Evolutionary conservation across 2,888 invertebrate species (phyloP), one percentile per base, ranked within the genome.

Genomic region (Encarsia formosa): DNA sequence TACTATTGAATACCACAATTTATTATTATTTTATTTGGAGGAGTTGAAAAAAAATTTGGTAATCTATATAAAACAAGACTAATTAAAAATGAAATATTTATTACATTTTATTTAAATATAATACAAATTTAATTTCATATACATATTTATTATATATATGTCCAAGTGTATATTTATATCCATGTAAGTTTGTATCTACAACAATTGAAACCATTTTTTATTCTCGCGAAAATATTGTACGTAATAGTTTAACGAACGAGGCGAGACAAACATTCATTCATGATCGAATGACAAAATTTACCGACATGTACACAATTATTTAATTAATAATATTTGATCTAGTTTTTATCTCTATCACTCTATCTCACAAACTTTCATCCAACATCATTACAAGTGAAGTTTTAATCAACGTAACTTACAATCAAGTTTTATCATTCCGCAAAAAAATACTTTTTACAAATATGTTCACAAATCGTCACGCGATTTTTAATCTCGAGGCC

Each of bases 51-150:
- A n/a, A n/a, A n/a, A n/a, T n/a, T n/a, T n/a, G n/a, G n/a, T n/a
- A n/a, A n/a, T 24, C 18, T 13, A 3, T 29, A 47, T 29, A 48
- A 56, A 52, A 51, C 42, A 49, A 52, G 23, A 40, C 44, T 49
- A 55, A 49, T n/a, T 55, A 55, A 57, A 55, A 57, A 57, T 57
- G 52, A 52, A 57, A 54, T 59, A 60, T 61, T 63, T 61, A 60
- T 60, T 63, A 60, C 45, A 49, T 49, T 57, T 53, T 60, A 54
- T n/a, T n/a, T 59, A 54, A 54, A 61, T 58, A 59, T 55, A 59
- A 58, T 55, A 59, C 52, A 58, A 60, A 58, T 57, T 54, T 56
- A 58, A 56, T 61, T 59, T 58, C 49, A 55, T 58, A 54, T 59
- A 60, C 57, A 61, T 60, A 49, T 44, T n/a, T 41, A 22, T 45